Evolutionary conservation across 2,113 vertebrate species (phyloP), one percentile per base, ranked within the genome.

Genomic region (Trogon melanurus): DNA sequence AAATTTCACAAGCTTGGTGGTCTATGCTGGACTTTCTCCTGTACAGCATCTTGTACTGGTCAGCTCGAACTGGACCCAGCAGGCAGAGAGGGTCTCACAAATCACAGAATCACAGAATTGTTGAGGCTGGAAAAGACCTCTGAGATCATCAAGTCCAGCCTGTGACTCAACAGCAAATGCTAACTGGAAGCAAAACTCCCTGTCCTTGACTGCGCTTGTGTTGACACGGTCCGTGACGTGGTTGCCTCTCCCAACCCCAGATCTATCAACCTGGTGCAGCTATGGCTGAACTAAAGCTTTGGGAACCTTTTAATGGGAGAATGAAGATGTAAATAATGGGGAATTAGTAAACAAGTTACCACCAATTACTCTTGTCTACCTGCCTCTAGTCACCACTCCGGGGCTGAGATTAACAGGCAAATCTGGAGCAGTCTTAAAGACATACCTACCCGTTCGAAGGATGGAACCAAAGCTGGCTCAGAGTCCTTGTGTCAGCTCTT

Each of bases 361-460:
- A 27, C 10, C 11, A 20, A 62, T 34, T 9, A 11, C 45, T 44
- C 29, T 74, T 25, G 7, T 20, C 54, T 45, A 32, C 41, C 54
- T 54, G 16, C n/a, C 80, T 20, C 20, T 57, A 27, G 38, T 48
- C 14, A 20, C 13, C 38, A 13, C 27, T 41, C 41, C 2, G 13
- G 11, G 78, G n/a, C n/a, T 32, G 64, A 30, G 60, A 47, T 19
- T 16, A 17, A 15, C 41, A 23, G 75, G 22, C 3, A 50, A 67
- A 58, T 17, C n/a, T 50, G 34, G 29, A 73, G 30, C 16, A 21
- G 32, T 18, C 5, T 27, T 56, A 26, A 66, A 32, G 64, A 56
- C 0, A 2, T 8, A 41, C 25, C 11, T 66, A 41, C 61, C 29
- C 17, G 2, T 34, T 21, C 30, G 2, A 7, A 20, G 38, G 54